Evolutionary conservation across 2,113 vertebrate genomes (phyloP), one percentile per base, ranked within the genome.

Genomic region (Atherinomorus stipes): DNA sequence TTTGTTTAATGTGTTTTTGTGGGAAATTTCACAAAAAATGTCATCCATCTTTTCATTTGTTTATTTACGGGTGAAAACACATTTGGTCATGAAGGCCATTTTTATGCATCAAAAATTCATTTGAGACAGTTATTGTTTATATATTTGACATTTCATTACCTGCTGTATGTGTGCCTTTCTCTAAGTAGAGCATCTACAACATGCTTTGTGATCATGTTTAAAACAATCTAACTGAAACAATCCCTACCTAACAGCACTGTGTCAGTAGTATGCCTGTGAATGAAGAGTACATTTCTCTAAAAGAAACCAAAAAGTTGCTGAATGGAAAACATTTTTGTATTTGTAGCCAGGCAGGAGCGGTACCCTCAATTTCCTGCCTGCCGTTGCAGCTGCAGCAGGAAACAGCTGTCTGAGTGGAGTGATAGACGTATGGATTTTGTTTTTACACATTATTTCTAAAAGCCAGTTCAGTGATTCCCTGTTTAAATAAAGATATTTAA

Each of bases 401-500:
- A 80, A 64, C 72, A 71, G 76, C 80, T 78, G 74, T 64, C 51
- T 64, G 80, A 66, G 51, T 50, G 21, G 44, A 77, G 75, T 71
- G 85, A 90, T 67, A 76, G 72, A 26, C 70, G 72, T 72, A 76
- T 82, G 70, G 76, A 88, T 90, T 90, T 84, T 85, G 71, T 75
- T 85, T 80, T 88, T 78, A 88, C 72, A 82, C 68, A 74, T 83
- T 83, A 85, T 49, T 62, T 76, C 81, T 73, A 80, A 59, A 76
- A 64, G 77, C 62, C 51, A 50, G 64, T 79, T 72, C 38, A 59
- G 31, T 50, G 67, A 87, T 87, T 56, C 74, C 9, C 40, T 67
- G 67, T 91, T 90, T 76, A 88, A 90, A 89, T 73, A 78, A 76
- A 84, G 50, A 79, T 71, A 81, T 81, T 83, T 82, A 34, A 86